Evolutionary conservation across 2,888 invertebrate genomes (phyloP).

Genomic region (Prosapia bicincta): DNA sequence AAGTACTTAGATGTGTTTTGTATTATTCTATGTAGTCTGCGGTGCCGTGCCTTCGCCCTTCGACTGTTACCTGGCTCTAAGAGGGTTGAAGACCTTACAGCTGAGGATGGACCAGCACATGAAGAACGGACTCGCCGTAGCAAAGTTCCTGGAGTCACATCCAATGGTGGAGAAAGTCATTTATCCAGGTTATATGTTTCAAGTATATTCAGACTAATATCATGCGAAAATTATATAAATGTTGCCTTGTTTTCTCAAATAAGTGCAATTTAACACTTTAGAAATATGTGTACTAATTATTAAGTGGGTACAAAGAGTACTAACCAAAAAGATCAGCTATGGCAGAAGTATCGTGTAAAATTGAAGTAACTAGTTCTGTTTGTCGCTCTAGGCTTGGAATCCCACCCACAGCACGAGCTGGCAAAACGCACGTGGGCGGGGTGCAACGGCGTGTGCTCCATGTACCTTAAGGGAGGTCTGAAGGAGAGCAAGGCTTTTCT

Average conservation of each 20-base stretch:
- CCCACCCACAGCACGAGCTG: slow-evolving; percentile 82
- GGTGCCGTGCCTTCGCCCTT: slow-evolving; percentile 73
- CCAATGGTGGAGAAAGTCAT: not conserved
- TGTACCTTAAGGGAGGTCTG: slow-evolving; percentile 49
- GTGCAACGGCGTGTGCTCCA: slow-evolving; percentile 87
- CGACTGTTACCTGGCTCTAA: slow-evolving; percentile 89
- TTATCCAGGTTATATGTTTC: not conserved
- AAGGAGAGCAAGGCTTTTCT: slow-evolving; percentile 74
- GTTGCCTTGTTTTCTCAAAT: too few relatives aligned
- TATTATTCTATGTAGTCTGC: too few relatives aligned
- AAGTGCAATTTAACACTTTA: too few relatives aligned
- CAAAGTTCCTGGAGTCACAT: slow-evolving; percentile 66
- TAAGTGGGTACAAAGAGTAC: too few relatives aligned
- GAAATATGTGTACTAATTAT: too few relatives aligned
- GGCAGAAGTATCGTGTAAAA: too few relatives aligned
- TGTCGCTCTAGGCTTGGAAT: slow-evolving; percentile 74
- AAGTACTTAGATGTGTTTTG: too few relatives aligned
- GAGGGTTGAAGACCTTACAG: slow-evolving; percentile 89
- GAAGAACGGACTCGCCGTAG: slow-evolving; percentile 70
- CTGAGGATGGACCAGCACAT: slow-evolving; percentile 88
- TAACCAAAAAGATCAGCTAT: too few relatives aligned
- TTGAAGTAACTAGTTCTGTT: too few relatives aligned
- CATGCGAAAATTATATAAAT: too few relatives aligned
- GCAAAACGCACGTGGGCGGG: slow-evolving; percentile 77
- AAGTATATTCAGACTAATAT: too few relatives aligned